Base-by-base conservation (phyloP, 2,113 vertebrate genomes). In the Dipodomys stephensi region DNA sequence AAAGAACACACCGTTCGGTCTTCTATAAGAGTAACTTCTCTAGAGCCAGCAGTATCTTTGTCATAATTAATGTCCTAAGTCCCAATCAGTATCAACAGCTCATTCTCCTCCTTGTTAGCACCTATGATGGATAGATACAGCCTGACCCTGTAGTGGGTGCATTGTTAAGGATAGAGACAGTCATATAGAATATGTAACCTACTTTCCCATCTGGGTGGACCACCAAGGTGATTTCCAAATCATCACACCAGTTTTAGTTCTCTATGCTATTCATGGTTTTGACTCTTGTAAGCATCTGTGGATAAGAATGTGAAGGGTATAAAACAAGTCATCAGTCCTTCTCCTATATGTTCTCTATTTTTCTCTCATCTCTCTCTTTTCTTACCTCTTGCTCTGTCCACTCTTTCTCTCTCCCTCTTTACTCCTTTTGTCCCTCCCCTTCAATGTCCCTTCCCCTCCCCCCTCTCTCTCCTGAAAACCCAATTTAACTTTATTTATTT, bases 51-150 rank as follows among this genome's bases (percentile, higher is more conserved):
- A 30, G 23, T 18, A 9, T 8, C 68, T 90, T 92, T 88, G 67
- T 86, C 80, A 88, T 49, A 94, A 93, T 88, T 73, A 90, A 3
- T 53, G 57, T 73, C 68, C 85, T 83, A 79, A 76, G 53, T 89
- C 79, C 88, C 73, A 27, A 76, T 77, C 81, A 81, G 91, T 83
- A 84, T 64, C 80, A 49, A 89, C 67, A 90, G 30, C 28, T 77
- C 79, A 86, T 46, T 88, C 53, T 94, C 44, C 39, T 86, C 3
- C 0, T 76, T 93, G 62, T 79, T 71, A 73, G 35, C 30, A 74
- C 23, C 25, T 25, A 44, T 53, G 49, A 60, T 7, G n/a, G 35
- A 57, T 4, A 9, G 53, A 57, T 57, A 57, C 16, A 57, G 53
- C 16, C 74, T 60, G 67, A 68, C n/a, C 49, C 49, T 13, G 44